Conservation (phyloP, 2,888 invertebrate species). For the Apomyelois bistriatella region DNA sequence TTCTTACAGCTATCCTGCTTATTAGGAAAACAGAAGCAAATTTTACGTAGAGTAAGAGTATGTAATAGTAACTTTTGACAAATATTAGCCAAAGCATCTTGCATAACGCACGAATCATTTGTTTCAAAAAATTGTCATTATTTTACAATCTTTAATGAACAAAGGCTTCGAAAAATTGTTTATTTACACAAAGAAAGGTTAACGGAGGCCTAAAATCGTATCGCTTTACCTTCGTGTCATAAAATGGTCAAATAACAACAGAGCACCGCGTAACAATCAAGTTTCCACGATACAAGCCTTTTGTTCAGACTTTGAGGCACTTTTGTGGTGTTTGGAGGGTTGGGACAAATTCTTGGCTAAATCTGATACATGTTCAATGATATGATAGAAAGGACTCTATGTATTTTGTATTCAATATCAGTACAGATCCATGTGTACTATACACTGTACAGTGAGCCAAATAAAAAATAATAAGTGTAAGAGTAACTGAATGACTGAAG, state of each 20-base stretch:
- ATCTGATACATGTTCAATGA: slow-evolving; percentile 32
- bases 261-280: slow-evolving; percentile 29
- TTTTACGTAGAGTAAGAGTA: too few relatives aligned
- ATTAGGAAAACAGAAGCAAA: too few relatives aligned
- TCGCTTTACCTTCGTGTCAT: slow-evolving; percentile 31
- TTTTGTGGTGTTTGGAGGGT: slow-evolving; percentile 21
- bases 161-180: not conserved
- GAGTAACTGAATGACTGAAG: too few relatives aligned
- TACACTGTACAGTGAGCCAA: too few relatives aligned
- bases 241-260: slow-evolving; percentile 32
- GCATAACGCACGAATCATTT: too few relatives aligned
- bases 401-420: too few relatives aligned
- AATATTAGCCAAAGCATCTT: too few relatives aligned
- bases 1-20: too few relatives aligned
- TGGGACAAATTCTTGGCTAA: slow-evolving; percentile 20
- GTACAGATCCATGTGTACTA: too few relatives aligned
- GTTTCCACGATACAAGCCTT: slow-evolving; percentile 31
- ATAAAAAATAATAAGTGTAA: too few relatives aligned
- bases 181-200: not conserved
- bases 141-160: not conserved
- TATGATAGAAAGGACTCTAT: not conserved
- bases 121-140: not conserved
- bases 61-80: too few relatives aligned
- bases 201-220: slow-evolving; percentile 19
- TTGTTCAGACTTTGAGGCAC: slow-evolving; percentile 25